Base-by-base conservation (phyloP, 2,113 vertebrate genomes). In the Hucho hucho region DNA sequence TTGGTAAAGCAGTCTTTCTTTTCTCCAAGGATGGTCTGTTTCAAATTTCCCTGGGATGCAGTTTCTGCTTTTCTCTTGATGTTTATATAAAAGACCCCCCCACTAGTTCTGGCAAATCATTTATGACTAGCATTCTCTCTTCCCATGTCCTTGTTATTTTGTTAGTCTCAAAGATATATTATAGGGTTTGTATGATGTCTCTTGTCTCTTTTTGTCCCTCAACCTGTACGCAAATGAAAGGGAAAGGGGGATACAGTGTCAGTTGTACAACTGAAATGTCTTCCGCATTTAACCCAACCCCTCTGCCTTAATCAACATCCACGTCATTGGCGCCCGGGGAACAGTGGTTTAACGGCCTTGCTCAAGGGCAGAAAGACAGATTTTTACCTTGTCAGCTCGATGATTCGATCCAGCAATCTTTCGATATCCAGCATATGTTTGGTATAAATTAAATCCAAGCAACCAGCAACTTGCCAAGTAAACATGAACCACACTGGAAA, bases 381-480 rank as follows among this genome's bases (percentile, higher is more conserved):
- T 37, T 37, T 37, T 37, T 37, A 37, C 32, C 7, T 37, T 37
- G 32, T 37, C 32, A 7, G 32, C 32, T 37, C 6, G 7, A 6
- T 7, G 32, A 9, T 37, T 37, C 37, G n/a, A 13, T 63, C 25
- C 7, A 12, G 22, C n/a, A 24, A 9, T 9, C 61, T 25, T 6
- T 16, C n/a, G 4, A 25, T 64, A 13, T 24, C 64, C 59, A 26
- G 53, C 46, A 73, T 68, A 72, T 29, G 70, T 75, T 66, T 53
- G 69, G 49, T 49, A 32, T 75, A 75, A 83, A 86, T 83, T 70
- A 77, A 69, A 74, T 77, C 72, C 66, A 66, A 29, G 56, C 72
- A 56, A 68, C 69, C 32, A 32, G 81, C 47, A 49, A 43, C 71
- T 72, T 69, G n/a, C 78, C 28, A 70, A 76, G 68, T 26, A 11